Evolutionary conservation across 2,797 vertebrate species (phyloP), one percentile per base, ranked within the genome.

Genomic region (Mycteria americana): DNA sequence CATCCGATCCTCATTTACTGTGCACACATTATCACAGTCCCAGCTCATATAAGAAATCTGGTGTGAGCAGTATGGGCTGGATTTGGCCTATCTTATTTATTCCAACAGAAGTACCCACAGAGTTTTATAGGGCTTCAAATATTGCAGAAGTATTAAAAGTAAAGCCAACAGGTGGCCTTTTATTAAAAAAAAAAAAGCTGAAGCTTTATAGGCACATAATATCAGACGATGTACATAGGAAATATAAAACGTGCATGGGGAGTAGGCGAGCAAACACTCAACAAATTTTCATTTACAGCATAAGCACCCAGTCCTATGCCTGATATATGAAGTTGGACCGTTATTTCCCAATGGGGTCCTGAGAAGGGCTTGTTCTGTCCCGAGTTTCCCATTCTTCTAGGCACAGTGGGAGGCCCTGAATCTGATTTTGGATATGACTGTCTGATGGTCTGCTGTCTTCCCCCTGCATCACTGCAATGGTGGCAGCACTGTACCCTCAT

Each of bases 81-180:
- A 79, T 81, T 91, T 81, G 25, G 28, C 83, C 82, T 39, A 70
- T 72, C 10, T 27, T 51, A 64, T 62, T 92, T 92, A 86, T 78
- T 88, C 46, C 43, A 86, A 67, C 24, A 84, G 62, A 94, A 93
- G 30, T 53, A 83, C 3, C 17, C 60, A 74, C 39, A 50, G 45
- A 80, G 25, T 67, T 95, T 96, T 86, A 79, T 22, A 75, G 25
- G 50, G 21, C 35, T 88, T 93, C 43, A 93, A 69, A 90, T 84
- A 88, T 59, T 89, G 43, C 37, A 92, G 60, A 63, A 87, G 9
- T 21, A 76, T 51, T 83, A 51, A 64, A 92, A 93, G 24, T n/a
- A 78, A 92, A 95, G 15, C 21, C 83, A 94, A 93, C 53, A 89
- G 77, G 90, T 85, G 54, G 77, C 22, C 33, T 54, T 62, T 85